These are phyloP conservation scores for Sandelia bainsii DNA, from an alignment of 2,797 vertebrate genomes.

Conservation along the genomic window DNA sequence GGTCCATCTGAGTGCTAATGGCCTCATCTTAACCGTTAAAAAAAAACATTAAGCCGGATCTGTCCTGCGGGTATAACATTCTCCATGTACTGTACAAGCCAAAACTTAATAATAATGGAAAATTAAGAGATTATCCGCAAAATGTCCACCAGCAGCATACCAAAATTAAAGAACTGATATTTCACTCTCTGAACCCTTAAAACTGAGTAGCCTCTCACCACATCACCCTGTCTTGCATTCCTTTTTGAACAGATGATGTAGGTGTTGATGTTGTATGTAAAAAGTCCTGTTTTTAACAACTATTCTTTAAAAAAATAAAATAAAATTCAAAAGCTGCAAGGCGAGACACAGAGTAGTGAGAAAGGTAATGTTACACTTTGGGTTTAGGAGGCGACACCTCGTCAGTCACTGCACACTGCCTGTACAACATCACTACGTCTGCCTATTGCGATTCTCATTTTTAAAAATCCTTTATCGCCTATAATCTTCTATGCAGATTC, in stretches of 20 bases:
- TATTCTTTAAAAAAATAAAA: constrained; percentile 16
- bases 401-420: constrained; percentile 59
- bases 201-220: constrained; percentile 30
- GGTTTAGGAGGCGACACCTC: constrained; percentile 66
- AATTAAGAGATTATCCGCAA: neutral
- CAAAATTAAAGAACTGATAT: constrained; percentile 8
- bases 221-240: constrained; percentile 46
- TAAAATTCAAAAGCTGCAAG: constrained; percentile 60
- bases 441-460: constrained; percentile 45
- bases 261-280: constrained; percentile 52
- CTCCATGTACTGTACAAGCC: neutral
- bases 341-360: constrained; percentile 56
- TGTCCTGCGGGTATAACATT: neutral
- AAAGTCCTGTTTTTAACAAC: constrained; percentile 46
- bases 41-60: constrained; percentile 7
- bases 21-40: constrained; percentile 4
- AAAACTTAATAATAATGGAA: constrained; percentile 4
- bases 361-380: constrained; percentile 72
- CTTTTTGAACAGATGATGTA: constrained; percentile 60
- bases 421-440: constrained; percentile 38
- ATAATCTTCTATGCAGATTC: constrained; percentile 51
- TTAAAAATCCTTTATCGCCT: constrained; percentile 46
- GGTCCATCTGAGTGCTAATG: constrained; percentile 21
- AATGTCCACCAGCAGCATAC: constrained; percentile 17
- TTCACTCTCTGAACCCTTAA: constrained; percentile 21